Base-by-base conservation (phyloP, 2,888 invertebrate genomes). In the Beris morrisii region DNA sequence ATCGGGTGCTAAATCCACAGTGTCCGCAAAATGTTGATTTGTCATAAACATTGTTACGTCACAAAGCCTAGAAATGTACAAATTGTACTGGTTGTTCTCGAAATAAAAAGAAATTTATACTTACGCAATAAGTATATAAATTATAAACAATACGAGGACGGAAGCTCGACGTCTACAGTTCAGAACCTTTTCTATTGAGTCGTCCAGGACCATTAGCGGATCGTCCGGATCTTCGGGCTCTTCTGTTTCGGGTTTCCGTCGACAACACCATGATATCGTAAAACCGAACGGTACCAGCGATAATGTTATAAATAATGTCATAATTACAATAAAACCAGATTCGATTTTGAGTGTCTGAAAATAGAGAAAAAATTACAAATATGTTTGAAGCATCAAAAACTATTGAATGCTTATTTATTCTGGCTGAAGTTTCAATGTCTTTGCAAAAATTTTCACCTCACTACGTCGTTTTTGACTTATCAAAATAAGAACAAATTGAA, bases 291-390 rank as follows among this genome's bases (percentile, higher is more conserved):
- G 86, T 67, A 88, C 83, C 71, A 88, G 81, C 38, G 88, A 86
- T 71, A 89, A 81, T 73, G 88, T 82, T 58, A 85, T 82, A 72
- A 88, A 87, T 54, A 86, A 77, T 69, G 86, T 84, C 75, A 89
- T 83, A 72, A 87, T 82, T 13, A 83, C 84, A 68, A 90, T 82
- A 76, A 90, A 88, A 48, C 87, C 87, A 12, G 87, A 87, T 76
- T 90, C 90, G 75, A 89, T 83, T 80, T 86, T 87, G 73, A 90
- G 83, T 57, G 88, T 86, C 90, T 90, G 82, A 54, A 82, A 83
- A 54, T 54, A 31, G 38, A 55, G 32, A 64, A 66, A 30, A 67
- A 46, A 22, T 15, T 45, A 22, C 2, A 22, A 22, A 22, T 22
- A 22, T 22, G 22, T 22, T 22, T 22, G 22, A 22, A 22, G 30